Conservation (phyloP, 2,888 invertebrate genomes). For the Linyphia triangularis region DNA sequence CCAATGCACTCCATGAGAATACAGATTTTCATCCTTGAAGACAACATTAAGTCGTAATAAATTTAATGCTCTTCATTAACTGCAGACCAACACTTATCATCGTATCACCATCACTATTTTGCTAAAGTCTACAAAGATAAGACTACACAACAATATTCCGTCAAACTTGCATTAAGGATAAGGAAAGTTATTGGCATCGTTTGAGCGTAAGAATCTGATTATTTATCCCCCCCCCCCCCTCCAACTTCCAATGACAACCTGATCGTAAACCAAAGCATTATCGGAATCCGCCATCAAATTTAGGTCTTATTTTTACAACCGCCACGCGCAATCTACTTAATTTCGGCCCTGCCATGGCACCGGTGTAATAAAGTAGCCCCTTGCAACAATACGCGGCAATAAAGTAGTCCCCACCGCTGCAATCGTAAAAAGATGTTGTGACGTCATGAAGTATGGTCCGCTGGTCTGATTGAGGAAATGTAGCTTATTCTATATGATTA, state of each 20-base stretch:
- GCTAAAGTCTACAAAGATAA: background rate
- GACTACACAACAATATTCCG: too few species aligned
- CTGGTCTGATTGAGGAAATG: background rate
- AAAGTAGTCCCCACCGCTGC: background rate
- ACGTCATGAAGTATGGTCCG: background rate
- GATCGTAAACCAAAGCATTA: background rate
- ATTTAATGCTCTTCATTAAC: too few species aligned
- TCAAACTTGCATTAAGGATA: background rate
- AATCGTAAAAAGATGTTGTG: background rate
- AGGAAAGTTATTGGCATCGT: background rate
- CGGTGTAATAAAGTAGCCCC: background rate
- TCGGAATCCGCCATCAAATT: background rate
- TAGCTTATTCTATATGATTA: background rate
- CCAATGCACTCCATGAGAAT: too few species aligned
- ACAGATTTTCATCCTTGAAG: too few species aligned
- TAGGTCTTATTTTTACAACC: background rate
- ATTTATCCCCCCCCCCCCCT: background rate
- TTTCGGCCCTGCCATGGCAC: background rate
- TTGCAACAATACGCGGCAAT: background rate
- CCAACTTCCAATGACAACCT: background rate
- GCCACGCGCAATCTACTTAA: background rate
- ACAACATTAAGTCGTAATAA: too few species aligned
- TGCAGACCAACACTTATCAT: background rate
- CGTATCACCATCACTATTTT: background rate
- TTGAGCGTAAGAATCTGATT: background rate